Evolutionary conservation across 2,888 invertebrate genomes (phyloP), one percentile per base, ranked within the genome.

Genomic region (Drosophila fungiperda): DNA sequence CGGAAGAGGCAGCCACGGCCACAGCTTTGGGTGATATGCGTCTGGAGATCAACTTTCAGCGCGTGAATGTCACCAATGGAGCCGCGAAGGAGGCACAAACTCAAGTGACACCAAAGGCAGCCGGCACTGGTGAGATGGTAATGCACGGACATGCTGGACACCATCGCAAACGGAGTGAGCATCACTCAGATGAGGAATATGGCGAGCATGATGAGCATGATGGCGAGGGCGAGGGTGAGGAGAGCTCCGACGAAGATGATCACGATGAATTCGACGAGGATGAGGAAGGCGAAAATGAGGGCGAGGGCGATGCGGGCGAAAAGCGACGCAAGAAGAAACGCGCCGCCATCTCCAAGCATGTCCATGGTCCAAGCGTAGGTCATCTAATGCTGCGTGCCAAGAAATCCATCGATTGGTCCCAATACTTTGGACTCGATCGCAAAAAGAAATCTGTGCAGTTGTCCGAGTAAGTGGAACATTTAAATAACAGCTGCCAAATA

Each of bases 401-500:
- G 93, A 97, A 97, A 92, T 96, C 96, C 1, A 95, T 97, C 70
- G 96, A 97, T 87, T 98, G 97, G 97, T 96, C 97, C 0, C 96
- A 97, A 84, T 97, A 98, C 90, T 97, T 97, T 89, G 98, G 98
- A 0, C 95, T 97, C 73, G 97, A 98, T 91, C 95, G 97, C 69
- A 95, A 95, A 92, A 96, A 96, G 92, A 96, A 96, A 85, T 94
- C 95, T 0, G 63, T 64, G 7, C 70, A 63, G 53, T 32, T 61
- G 11, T 29, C 68, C 17, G 77, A 87, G 87, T 87, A 63, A 76
- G 89, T 69, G 42, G 6, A 40, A 3, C 15, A 11, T 11, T 38
- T 2, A 9, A 3, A 11, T 17, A 17, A 35, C 5, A 11, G 5
- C 5, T 23, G 20, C 5, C 3, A 11, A 3, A 11, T 5, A 12